phyloP scores from a whole-genome alignment of 2,888 invertebrate species.

The Taphrorychus bicolor region DNA sequence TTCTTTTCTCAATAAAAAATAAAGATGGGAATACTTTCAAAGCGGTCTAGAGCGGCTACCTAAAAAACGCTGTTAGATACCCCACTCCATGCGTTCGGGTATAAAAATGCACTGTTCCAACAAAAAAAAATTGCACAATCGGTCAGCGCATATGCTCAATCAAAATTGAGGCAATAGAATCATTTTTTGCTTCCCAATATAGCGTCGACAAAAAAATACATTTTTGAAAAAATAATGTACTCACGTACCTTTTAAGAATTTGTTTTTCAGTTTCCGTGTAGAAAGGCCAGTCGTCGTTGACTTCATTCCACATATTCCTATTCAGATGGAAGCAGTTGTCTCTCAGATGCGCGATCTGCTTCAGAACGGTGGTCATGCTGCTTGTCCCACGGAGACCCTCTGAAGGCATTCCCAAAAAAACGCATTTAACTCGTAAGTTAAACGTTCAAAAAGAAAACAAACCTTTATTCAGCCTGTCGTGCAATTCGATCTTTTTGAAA shows the following conservation, averaged over 20 bases:
- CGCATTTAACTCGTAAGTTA: background rate
- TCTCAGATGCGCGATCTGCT: slow-evolving; percentile 80
- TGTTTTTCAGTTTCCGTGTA: slow-evolving; percentile 90
- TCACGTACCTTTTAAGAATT: slow-evolving; percentile 79
- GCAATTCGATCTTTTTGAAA: slow-evolving; percentile 92
- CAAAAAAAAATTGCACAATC: too few species aligned
- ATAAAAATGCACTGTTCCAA: too few species aligned
- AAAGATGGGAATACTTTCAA: too few species aligned
- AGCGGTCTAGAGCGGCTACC: too few species aligned
- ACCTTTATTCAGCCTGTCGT: slow-evolving; percentile 82
- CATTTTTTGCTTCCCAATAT: too few species aligned
- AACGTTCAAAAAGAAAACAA: slow-evolving; percentile 54
- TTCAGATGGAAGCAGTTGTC: slow-evolving; percentile 91
- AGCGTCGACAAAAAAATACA: too few species aligned
- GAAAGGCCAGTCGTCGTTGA: slow-evolving; percentile 93
- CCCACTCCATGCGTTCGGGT: too few species aligned
- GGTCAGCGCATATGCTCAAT: too few species aligned
- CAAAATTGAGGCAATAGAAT: too few species aligned
- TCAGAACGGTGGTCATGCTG: slow-evolving; percentile 78
- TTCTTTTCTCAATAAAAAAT: too few species aligned
- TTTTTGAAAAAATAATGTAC: too few species aligned
- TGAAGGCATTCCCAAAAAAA: slow-evolving; percentile 52
- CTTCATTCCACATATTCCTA: slow-evolving; percentile 90
- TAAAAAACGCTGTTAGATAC: too few species aligned
- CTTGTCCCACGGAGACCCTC: slow-evolving; percentile 88